These are phyloP conservation scores for Polyploca ridens DNA, from an alignment of 2,888 invertebrate species.

Conservation along the genomic window DNA sequence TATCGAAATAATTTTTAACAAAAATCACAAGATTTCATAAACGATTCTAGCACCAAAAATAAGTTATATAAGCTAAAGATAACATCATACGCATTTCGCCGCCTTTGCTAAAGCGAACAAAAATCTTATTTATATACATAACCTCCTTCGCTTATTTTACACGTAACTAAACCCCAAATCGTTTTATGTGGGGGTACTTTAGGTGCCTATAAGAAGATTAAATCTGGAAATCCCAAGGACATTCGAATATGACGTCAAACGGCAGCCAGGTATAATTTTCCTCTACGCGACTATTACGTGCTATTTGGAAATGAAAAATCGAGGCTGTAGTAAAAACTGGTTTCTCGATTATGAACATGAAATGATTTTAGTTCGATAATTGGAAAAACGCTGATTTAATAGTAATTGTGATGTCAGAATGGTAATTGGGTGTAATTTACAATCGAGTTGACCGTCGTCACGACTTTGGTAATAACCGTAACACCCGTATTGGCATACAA, in stretches of 20 bases:
- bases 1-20: too few species aligned
- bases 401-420: too few species aligned
- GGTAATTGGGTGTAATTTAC: too few species aligned
- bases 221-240: background rate
- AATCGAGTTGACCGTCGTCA: too few species aligned
- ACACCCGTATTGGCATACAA: too few species aligned
- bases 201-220: background rate
- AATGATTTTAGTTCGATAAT: background rate
- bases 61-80: too few species aligned
- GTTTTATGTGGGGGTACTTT: background rate
- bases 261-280: background rate
- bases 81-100: too few species aligned
- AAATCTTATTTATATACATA: background rate
- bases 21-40: too few species aligned
- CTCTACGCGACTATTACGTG: background rate
- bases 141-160: background rate
- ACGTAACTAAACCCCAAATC: background rate
- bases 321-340: background rate
- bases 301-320: background rate
- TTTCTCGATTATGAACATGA: slow-evolving; percentile 1
- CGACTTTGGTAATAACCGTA: too few species aligned
- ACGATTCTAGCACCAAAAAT: too few species aligned
- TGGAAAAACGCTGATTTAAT: too few species aligned
- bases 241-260: background rate
- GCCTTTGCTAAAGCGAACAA: too few species aligned